phyloP scores from a whole-genome alignment of 2,113 vertebrate genomes.

The Charadrius vociferus region DNA sequence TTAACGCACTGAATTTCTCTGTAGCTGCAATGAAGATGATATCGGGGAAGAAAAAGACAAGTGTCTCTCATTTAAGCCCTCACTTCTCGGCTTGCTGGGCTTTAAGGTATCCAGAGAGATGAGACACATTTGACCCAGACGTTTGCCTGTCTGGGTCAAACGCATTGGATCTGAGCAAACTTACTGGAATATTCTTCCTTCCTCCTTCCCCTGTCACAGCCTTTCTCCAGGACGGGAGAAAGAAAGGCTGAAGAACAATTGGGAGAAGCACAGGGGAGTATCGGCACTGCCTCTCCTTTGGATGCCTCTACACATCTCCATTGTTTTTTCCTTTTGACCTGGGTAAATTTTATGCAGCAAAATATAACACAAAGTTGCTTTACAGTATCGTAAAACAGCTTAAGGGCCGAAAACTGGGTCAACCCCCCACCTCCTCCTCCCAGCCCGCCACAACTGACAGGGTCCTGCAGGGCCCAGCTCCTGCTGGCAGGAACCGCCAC shows the following conservation, averaged over 20 bases:
- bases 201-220: background rate
- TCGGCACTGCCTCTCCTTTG: fast-evolving
- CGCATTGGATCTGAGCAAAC: background rate
- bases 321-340: background rate
- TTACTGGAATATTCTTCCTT: background rate
- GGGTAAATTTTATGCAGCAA: background rate
- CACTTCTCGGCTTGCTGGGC: background rate
- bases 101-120: background rate
- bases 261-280: background rate
- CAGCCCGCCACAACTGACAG: background rate
- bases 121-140: background rate
- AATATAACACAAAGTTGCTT: background rate
- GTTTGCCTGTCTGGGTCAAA: background rate
- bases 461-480: constrained; percentile 16
- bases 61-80: background rate
- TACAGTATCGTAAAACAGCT: background rate
- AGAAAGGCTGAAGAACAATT: background rate
- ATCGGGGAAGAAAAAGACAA: background rate
- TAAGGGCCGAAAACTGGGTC: background rate
- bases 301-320: background rate
- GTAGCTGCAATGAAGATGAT: background rate
- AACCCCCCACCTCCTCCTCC: background rate
- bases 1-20: background rate
- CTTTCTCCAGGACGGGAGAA: background rate
- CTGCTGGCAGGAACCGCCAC: fast-evolving